Base-by-base conservation (phyloP, 2,797 vertebrate genomes). In the Pogoniulus pusillus region DNA sequence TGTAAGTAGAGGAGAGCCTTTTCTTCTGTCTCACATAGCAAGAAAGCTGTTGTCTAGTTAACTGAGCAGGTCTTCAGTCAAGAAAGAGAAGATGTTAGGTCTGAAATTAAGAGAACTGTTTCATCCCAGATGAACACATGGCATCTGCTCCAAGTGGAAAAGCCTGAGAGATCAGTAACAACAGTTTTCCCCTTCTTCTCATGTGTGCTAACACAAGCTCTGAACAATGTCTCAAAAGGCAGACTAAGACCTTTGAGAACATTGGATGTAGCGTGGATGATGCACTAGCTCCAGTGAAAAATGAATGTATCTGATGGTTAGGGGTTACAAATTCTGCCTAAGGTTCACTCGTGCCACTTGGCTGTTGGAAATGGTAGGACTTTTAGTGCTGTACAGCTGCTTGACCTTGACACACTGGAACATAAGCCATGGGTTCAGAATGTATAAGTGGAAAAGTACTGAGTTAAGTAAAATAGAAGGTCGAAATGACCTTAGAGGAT, bases 21-120 rank as follows among this genome's bases (percentile, higher is more conserved):
- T 29, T 47, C 74, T 70, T 90, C 54, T 74, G 45, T 53, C 37
- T 85, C 55, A 72, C 49, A 84, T 5, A 43, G 47, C 20, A 87
- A 62, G 34, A 84, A 91, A 86, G 65, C 37, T 59, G 30, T 77
- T 93, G 32, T 80, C 35, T 84, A 80, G 37, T 53, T 39, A 39
- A 39, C 27, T 24, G 14, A 80, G 55, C 7, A 74, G 64, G 47
- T 81, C 66, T 78, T 87, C 57, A 75, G 73, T 63, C 35, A 92
- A 81, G 66, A 59, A 92, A 72, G 62, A 63, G 17, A 72, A 94
- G 91, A 72, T 82, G 32, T 85, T 86, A 57, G 24, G 20, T 69
- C 66, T 88, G 75, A 86, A 95, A 95, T 90, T 49, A 84, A 77
- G 81, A 85, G 19, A 77, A 74, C 5, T 53, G 7, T 43, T 94